phyloP scores from a whole-genome alignment of 2,888 invertebrate species.

The Troides helena region DNA sequence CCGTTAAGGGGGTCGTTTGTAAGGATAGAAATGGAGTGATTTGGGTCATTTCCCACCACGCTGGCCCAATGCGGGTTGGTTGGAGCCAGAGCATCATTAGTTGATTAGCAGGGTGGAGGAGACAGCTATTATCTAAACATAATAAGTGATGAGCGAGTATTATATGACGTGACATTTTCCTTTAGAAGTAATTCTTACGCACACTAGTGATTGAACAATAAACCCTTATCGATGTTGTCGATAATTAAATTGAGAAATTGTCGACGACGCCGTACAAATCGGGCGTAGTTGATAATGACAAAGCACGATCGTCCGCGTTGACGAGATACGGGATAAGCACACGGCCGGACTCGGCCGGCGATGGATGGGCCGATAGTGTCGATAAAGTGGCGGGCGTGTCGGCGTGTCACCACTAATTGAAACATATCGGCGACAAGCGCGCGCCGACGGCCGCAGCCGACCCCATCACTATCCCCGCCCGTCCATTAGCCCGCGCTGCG shows the following conservation, averaged over 20 bases:
- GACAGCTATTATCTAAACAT: too few species aligned
- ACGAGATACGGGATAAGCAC: slow-evolving; percentile 27
- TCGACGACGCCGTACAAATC: slow-evolving; percentile 28
- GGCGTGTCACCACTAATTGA: slow-evolving; percentile 29
- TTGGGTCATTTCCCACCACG: too few species aligned
- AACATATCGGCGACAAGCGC: slow-evolving; percentile 28
- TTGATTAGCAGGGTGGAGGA: too few species aligned
- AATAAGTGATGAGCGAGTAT: too few species aligned
- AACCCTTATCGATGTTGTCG: slow-evolving; percentile 28
- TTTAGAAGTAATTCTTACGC: too few species aligned
- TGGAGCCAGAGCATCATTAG: too few species aligned
- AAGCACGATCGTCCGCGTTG: slow-evolving; percentile 28
- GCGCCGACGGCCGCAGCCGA: slow-evolving; percentile 26
- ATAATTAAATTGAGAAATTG: slow-evolving; percentile 31
- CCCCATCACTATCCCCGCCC: slow-evolving; percentile 26
- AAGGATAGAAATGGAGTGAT: too few species aligned
- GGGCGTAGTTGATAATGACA: slow-evolving; percentile 29
- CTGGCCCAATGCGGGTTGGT: too few species aligned
- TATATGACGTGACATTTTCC: too few species aligned
- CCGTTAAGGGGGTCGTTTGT: too few species aligned
- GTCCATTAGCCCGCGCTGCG: slow-evolving; percentile 18
- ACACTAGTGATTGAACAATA: slow-evolving; percentile 19
- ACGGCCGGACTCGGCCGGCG: slow-evolving; percentile 13
- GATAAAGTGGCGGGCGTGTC: slow-evolving; percentile 27
- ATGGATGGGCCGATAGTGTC: slow-evolving; percentile 27